Evolutionary conservation across 2,113 vertebrate species (phyloP), one percentile per base, ranked within the genome.

Genomic region (Sinocyclocheilus maitianheensis): DNA sequence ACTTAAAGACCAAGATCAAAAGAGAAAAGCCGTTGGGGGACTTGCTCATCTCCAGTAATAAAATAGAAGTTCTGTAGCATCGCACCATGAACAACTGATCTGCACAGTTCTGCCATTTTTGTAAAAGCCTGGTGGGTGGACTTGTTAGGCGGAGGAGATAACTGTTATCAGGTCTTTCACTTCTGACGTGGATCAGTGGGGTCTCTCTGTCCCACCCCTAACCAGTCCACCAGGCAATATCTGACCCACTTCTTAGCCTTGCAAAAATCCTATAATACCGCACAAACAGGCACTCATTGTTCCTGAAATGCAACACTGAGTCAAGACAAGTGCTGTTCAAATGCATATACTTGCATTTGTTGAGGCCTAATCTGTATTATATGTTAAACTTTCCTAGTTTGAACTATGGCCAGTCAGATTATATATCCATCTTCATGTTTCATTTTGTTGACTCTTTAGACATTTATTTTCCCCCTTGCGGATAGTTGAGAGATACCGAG

Each of bases 141-240:
- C 89, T 93, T 86, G 86, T 92, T 93, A 91, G 90, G 88, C 82
- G 22, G 77, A 74, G 71, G 83, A 92, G 92, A 93, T 92, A 91
- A 92, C 58, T 89, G 87, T 91, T 92, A 92, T 84, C 90, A 82
- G 89, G 89, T 40, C 37, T 40, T 24, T 90, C 90, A 85, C 14
- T 53, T 82, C 87, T 91, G 91, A 92, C 89, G 71, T 89, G 81
- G 90, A 91, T 90, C 88, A 91, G 88, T 55, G 12, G 88, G 90
- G 89, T 88, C 75, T 83, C 88, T 89, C 86, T 51, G 84, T 87
- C 86, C 81, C 69, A 62, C 79, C 78, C 72, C 74, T 48, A 71
- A 18, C 16, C 62, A 24, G 43, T 82, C 71, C 34, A 76, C 46
- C 26, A 48, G 37, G 69, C 20, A 83, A 22, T 9, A 75, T 85